Conservation (phyloP, 2,113 vertebrate genomes). For the Pygoscelis antarcticus region DNA sequence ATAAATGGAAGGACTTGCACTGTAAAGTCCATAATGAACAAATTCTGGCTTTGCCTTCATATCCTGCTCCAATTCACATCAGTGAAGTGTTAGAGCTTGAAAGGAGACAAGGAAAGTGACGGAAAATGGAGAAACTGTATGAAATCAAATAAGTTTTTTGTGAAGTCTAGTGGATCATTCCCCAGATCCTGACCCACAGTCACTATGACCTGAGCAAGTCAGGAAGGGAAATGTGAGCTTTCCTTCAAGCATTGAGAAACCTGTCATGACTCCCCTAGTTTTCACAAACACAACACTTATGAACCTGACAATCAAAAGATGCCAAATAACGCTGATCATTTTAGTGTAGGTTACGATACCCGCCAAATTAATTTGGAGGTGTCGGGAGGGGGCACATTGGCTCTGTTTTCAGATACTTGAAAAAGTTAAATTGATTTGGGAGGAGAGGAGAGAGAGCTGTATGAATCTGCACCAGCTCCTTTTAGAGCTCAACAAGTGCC, state of each 20-base stretch:
- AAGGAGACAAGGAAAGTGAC: background rate
- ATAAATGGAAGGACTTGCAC: background rate
- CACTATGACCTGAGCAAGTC: background rate
- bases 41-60: background rate
- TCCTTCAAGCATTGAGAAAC: background rate
- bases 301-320: background rate
- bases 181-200: background rate
- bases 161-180: background rate
- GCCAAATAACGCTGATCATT: background rate
- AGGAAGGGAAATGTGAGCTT: background rate
- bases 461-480: background rate
- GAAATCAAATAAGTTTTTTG: background rate
- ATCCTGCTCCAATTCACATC: background rate
- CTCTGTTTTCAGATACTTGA: background rate
- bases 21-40: background rate
- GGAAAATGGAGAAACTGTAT: background rate
- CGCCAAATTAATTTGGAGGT: background rate
- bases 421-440: background rate
- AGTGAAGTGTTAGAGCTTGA: background rate
- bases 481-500: background rate
- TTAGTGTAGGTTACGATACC: background rate
- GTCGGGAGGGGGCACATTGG: background rate
- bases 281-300: background rate
- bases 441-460: background rate
- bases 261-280: background rate